These are phyloP conservation scores for Electrophaes corylata DNA, from an alignment of 2,888 invertebrate genomes.

Conservation along the genomic window DNA sequence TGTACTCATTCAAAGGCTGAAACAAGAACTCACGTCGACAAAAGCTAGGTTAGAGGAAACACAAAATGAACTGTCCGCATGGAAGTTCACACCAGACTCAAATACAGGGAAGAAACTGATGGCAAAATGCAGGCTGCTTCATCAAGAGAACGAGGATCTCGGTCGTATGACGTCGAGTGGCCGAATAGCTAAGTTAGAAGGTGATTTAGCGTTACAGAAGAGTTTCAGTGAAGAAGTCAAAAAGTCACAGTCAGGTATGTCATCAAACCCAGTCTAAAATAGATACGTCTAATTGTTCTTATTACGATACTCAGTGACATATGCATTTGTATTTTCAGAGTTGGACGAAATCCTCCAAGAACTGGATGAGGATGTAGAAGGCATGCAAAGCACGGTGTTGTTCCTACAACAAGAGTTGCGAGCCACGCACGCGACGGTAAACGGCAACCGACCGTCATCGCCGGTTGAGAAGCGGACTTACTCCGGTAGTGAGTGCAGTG, in stretches of 20 bases:
- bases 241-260: constrained; percentile 95
- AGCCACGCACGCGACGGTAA: constrained; percentile 85
- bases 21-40: constrained; percentile 94
- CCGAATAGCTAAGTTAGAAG: constrained; percentile 96
- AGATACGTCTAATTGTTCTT: neutral
- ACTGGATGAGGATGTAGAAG: constrained; percentile 98
- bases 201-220: constrained; percentile 96
- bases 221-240: constrained; percentile 98
- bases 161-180: constrained; percentile 98
- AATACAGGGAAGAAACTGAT: constrained; percentile 98
- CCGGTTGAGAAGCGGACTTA: constrained; percentile 74
- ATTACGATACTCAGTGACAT: neutral
- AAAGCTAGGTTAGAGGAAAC: constrained; percentile 97
- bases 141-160: constrained; percentile 98
- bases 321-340: constrained; percentile 84
- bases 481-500: constrained; percentile 73
- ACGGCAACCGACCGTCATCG: constrained; percentile 62
- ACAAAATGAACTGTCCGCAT: constrained; percentile 98
- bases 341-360: constrained; percentile 97
- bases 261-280: constrained; percentile 22
- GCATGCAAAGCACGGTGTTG: constrained; percentile 98
- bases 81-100: constrained; percentile 99
- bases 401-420: constrained; percentile 96
- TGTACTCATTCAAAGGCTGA: constrained; percentile 94
- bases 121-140: constrained; percentile 97